Conservation (phyloP, 2,113 vertebrate species). For the Mobula birostris region DNA sequence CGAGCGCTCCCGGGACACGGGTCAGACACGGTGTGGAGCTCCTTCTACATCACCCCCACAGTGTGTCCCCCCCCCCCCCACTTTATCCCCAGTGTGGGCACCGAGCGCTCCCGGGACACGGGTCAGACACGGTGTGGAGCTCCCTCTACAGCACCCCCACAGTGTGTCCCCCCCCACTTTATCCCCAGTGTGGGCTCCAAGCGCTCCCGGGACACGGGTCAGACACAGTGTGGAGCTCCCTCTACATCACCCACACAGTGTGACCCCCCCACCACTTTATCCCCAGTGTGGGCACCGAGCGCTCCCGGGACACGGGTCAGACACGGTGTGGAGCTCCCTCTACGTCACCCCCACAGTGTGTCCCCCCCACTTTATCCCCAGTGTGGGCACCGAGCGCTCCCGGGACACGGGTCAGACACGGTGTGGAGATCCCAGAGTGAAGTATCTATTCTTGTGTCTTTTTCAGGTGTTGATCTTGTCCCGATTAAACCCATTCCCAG, state of each 20-base stretch:
- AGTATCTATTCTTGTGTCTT: neutral
- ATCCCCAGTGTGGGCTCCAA: no score
- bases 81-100: no score
- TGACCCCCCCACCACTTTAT: no score
- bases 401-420: neutral
- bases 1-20: no score
- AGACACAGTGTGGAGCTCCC: neutral
- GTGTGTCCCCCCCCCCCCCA: no score
- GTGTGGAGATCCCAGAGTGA: neutral
- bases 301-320: no score
- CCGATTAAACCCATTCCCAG: slow-evolving; percentile 86
- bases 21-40: no score
- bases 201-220: neutral
- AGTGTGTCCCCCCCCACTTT: neutral
- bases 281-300: no score
- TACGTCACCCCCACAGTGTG: neutral
- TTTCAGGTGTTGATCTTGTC: slow-evolving; percentile 82
- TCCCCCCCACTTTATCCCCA: neutral
- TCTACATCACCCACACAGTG: neutral
- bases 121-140: neutral
- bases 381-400: neutral
- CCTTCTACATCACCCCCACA: no score
- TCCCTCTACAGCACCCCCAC: neutral
- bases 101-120: no score
- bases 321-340: no score